phyloP scores from a whole-genome alignment of 2,888 invertebrate species.

The Drosophila quinaria region DNA sequence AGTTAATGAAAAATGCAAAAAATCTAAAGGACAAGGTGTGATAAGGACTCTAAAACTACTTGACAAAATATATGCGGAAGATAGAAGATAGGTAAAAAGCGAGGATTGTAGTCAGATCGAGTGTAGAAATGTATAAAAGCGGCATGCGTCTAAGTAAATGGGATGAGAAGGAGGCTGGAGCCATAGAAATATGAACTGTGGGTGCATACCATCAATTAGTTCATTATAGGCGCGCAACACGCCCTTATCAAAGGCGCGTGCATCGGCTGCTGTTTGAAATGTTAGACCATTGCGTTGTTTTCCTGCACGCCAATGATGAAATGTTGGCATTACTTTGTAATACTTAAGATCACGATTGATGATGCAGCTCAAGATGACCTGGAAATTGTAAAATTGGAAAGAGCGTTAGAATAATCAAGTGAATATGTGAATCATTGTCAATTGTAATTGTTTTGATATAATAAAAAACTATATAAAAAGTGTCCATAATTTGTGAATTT shows the following conservation, averaged over 20 bases:
- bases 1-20: slow-evolving; percentile 68
- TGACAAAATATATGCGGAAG: slow-evolving; percentile 12
- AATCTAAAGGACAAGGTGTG: slow-evolving; percentile 28
- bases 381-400: slow-evolving; percentile 62
- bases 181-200: not conserved
- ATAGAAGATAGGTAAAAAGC: slow-evolving; percentile 24
- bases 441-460: no score
- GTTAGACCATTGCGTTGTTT: slow-evolving; percentile 98
- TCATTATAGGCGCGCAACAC: slow-evolving; percentile 96
- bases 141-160: slow-evolving; percentile 47
- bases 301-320: slow-evolving; percentile 99
- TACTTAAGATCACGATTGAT: slow-evolving; percentile 98
- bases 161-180: slow-evolving; percentile 3
- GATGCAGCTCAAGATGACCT: slow-evolving; percentile 97
- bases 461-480: no score
- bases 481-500: no score
- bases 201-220: slow-evolving; percentile 93
- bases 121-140: slow-evolving; percentile 27
- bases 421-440: no score
- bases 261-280: slow-evolving; percentile 98
- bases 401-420: not conserved
- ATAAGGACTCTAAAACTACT: slow-evolving; percentile 14
- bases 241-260: slow-evolving; percentile 96
- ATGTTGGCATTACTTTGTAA: slow-evolving; percentile 99
- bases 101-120: slow-evolving; percentile 22